These are phyloP conservation scores for Trigoniulus corallinus DNA, from an alignment of 1,140 invertebrate genomes.

Conservation along the genomic window DNA sequence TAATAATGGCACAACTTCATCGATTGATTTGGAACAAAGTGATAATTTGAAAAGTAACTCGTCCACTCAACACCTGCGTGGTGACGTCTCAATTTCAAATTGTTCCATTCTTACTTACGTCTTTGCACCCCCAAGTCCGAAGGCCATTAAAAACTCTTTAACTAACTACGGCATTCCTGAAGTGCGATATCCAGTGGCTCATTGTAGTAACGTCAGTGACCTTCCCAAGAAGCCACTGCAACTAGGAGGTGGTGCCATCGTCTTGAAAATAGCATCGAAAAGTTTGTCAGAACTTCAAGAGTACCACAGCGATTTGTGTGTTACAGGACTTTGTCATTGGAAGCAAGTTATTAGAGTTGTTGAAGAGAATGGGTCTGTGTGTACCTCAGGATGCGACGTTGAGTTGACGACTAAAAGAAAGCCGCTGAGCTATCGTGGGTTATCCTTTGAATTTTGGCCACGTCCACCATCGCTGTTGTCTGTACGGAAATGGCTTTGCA, in stretches of 20 bases:
- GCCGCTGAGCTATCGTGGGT: not conserved
- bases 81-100: too few relatives aligned
- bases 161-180: not conserved
- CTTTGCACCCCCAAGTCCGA: not conserved
- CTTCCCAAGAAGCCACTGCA: not conserved
- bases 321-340: not conserved
- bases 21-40: too few relatives aligned
- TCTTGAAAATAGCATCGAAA: not conserved
- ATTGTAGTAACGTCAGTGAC: not conserved
- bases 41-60: too few relatives aligned
- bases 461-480: too few relatives aligned
- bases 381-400: not conserved
- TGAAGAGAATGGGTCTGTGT: not conserved
- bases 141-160: not conserved
- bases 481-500: not conserved
- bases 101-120: too few relatives aligned
- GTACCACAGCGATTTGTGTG: not conserved
- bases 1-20: too few relatives aligned
- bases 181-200: not conserved
- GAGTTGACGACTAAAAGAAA: not conserved
- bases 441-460: not conserved
- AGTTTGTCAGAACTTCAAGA: not conserved
- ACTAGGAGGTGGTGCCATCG: not conserved
- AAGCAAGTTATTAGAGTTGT: not conserved
- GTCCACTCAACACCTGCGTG: too few relatives aligned